Percentiles rank a stretch among this genome's conserved stretches.
phyloP scores from a whole-genome alignment of 1,140 invertebrate species.

The Nilaparvata lugens region DNA sequence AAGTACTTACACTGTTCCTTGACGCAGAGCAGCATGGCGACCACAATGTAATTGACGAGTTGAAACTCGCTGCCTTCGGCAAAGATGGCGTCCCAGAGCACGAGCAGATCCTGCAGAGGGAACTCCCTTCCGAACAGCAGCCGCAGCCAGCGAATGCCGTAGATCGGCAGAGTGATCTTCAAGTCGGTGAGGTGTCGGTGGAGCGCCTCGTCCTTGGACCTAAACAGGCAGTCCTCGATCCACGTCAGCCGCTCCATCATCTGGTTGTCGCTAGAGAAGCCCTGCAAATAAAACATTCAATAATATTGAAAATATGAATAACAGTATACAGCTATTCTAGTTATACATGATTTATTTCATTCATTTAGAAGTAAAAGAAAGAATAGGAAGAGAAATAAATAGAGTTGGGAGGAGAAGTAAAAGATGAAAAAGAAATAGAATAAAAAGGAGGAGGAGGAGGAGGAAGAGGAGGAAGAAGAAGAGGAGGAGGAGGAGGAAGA shows the following conservation, averaged over 20 bases:
- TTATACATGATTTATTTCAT: no score
- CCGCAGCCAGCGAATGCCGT: conserved; percentile 74
- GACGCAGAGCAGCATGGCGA: conserved; percentile 65
- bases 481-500: no score
- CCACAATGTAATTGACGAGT: conserved; percentile 63
- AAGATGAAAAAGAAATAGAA: no score
- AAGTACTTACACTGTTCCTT: conserved; percentile 56
- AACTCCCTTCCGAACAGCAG: conserved; percentile 73
- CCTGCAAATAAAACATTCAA: conserved; percentile 12
- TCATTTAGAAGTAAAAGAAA: no score
- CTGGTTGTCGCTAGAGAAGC: conserved; percentile 29
- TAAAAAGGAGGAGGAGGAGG: no score
- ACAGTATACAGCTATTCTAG: no score
- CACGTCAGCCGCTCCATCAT: conserved; percentile 50
- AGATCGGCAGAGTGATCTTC: conserved; percentile 67
- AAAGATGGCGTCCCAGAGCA: conserved; percentile 74
- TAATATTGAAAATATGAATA: not conserved
- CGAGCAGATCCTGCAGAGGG: conserved; percentile 58
- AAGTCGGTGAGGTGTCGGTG: conserved; percentile 53
- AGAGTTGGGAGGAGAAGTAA: no score
- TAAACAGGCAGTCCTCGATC: conserved; percentile 57
- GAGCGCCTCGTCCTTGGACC: conserved; percentile 52
- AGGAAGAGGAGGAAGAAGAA: no score
- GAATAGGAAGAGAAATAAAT: no score
- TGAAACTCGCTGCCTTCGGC: conserved; percentile 56